A percentile compares a stretch with the other conserved stretches of the same genome.
Evolutionary conservation across 2,113 vertebrate species (phyloP).

Genomic region (Cryptoleucopteryx plumbea): DNA sequence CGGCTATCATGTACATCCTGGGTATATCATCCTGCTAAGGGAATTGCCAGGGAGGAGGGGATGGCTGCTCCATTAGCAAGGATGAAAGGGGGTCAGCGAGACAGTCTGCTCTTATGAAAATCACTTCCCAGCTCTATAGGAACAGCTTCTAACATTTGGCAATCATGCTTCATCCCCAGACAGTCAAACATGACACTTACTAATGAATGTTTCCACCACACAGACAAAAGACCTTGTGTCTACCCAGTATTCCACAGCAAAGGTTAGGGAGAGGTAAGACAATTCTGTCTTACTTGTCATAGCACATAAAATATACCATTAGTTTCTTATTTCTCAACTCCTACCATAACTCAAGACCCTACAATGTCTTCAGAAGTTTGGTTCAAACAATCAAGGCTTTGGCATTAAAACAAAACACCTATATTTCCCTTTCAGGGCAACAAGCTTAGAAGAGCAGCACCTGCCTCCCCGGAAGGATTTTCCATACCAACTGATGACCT

Average conservation of each 20-base stretch:
- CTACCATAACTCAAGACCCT: neutral
- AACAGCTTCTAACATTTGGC: neutral
- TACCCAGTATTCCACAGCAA: neutral
- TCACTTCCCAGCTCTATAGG: neutral
- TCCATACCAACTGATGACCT: neutral
- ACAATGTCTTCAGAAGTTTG: neutral
- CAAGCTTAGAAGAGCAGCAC: neutral
- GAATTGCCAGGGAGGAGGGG: neutral
- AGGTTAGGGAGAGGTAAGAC: neutral
- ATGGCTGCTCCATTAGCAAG: neutral
- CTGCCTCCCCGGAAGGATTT: neutral
- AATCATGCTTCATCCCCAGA: neutral
- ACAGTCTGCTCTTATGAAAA: neutral
- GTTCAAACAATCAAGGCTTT: neutral
- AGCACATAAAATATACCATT: neutral
- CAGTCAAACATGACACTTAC: neutral
- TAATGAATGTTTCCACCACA: neutral
- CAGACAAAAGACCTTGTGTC: neutral
- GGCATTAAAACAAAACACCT: neutral
- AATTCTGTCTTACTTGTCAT: neutral
- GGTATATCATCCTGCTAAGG: neutral
- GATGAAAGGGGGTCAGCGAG: neutral
- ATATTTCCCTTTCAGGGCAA: neutral
- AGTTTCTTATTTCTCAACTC: neutral
- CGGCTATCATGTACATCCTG: neutral